Percentiles rank a stretch among this genome's conserved stretches.
phyloP scores from a whole-genome alignment of 2,888 invertebrate species.

The Lycocerus yunnanus region DNA sequence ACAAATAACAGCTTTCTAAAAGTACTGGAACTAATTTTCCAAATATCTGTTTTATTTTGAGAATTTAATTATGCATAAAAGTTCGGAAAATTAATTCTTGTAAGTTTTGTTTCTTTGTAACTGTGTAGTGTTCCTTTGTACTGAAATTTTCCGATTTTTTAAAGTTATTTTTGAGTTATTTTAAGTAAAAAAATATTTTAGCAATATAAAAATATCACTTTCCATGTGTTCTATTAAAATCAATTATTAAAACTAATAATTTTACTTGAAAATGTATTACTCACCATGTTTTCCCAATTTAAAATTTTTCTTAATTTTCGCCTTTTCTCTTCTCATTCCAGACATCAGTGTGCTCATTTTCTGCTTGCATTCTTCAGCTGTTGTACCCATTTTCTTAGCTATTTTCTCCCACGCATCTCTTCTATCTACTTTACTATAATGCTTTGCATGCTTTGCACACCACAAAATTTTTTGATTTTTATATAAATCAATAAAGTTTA shows the following conservation, averaged over 20 bases:
- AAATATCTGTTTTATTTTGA: no score
- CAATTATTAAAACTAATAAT: background rate
- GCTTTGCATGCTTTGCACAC: background rate
- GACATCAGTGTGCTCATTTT: background rate
- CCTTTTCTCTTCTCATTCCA: background rate
- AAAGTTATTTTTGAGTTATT: no score
- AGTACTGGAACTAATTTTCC: no score
- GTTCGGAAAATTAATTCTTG: no score
- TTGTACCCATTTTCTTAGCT: background rate
- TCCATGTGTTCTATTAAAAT: no score
- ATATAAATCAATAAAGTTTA: background rate
- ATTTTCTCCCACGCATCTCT: background rate
- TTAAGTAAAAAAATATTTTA: no score
- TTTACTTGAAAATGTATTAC: background rate
- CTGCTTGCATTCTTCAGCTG: background rate
- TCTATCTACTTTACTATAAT: background rate
- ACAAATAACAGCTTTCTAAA: no score
- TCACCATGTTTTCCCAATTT: background rate
- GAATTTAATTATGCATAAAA: no score
- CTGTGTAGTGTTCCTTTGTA: no score
- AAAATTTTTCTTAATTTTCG: background rate
- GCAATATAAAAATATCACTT: no score
- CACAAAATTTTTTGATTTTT: background rate
- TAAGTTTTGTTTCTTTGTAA: no score
- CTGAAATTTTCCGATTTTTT: no score